A percentile compares a stretch with the other conserved stretches of the same genome.
phyloP scores from a whole-genome alignment of 2,797 vertebrate genomes.

The Spinus pinus region DNA sequence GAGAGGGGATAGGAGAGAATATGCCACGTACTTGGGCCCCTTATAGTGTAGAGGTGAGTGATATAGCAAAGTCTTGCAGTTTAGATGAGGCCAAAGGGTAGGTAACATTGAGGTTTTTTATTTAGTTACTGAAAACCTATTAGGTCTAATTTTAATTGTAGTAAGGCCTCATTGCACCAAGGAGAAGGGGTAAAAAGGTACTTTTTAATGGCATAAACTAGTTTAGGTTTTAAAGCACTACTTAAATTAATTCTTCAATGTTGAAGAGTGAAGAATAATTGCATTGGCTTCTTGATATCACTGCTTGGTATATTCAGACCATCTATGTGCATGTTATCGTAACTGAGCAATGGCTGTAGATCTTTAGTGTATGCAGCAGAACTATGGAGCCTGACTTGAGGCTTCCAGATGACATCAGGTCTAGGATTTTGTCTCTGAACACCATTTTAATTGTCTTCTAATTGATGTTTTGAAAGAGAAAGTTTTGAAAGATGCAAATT shows the following conservation, averaged over 20 bases:
- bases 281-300: neutral
- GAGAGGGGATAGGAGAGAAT: neutral
- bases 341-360: neutral
- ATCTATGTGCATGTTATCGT: accelerated
- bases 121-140: neutral
- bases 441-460: neutral
- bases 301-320: neutral
- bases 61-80: neutral
- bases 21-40: neutral
- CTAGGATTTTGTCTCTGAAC: neutral
- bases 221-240: neutral
- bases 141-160: neutral
- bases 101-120: neutral
- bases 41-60: neutral
- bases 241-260: neutral
- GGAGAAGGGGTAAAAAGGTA: neutral
- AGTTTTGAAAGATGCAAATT: neutral
- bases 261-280: neutral
- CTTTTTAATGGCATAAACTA: neutral
- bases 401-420: neutral
- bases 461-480: neutral
- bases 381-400: neutral
- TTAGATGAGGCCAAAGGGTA: neutral
- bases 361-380: neutral
- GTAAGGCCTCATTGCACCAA: neutral